A percentile compares a stretch with the other conserved stretches of the same genome.
These are phyloP conservation scores for Lepus americanus DNA, from an alignment of 2,113 vertebrate species.

Conservation along the genomic window DNA sequence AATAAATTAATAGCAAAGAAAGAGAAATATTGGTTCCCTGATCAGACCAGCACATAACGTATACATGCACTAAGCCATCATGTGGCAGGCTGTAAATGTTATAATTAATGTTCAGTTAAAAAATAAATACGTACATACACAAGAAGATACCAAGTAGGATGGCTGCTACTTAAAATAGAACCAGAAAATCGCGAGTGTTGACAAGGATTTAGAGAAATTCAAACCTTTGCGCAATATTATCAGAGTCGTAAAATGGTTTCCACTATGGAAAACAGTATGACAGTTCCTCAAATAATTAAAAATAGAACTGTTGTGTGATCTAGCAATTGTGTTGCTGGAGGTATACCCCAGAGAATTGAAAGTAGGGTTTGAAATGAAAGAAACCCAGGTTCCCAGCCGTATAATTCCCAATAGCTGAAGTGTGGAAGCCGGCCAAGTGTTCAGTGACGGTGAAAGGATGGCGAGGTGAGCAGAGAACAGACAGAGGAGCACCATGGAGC, in stretches of 20 bases:
- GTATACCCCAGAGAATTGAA: not conserved
- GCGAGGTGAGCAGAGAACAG: accelerated
- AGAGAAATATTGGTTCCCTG: too few species aligned
- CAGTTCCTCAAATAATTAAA: not conserved
- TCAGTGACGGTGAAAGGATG: not conserved
- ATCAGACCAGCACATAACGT: too few species aligned
- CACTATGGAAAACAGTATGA: not conserved
- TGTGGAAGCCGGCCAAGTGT: not conserved
- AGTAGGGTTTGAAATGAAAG: not conserved
- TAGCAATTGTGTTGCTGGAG: not conserved
- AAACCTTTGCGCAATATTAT: not conserved
- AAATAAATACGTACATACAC: too few species aligned
- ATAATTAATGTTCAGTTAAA: too few species aligned
- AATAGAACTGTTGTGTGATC: not conserved
- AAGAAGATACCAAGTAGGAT: not conserved
- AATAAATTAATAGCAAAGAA: too few species aligned
- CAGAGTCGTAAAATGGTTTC: not conserved
- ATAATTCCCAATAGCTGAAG: not conserved
- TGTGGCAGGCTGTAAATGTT: too few species aligned
- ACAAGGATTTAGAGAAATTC: not conserved
- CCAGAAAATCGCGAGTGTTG: not conserved
- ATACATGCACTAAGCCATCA: too few species aligned
- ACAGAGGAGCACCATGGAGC: not conserved
- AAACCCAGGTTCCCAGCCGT: not conserved
- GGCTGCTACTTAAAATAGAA: not conserved